Percentiles rank a stretch among this genome's conserved stretches.
Conservation (phyloP, 1,140 invertebrate genomes). For the Apocrypta bakeri region DNA sequence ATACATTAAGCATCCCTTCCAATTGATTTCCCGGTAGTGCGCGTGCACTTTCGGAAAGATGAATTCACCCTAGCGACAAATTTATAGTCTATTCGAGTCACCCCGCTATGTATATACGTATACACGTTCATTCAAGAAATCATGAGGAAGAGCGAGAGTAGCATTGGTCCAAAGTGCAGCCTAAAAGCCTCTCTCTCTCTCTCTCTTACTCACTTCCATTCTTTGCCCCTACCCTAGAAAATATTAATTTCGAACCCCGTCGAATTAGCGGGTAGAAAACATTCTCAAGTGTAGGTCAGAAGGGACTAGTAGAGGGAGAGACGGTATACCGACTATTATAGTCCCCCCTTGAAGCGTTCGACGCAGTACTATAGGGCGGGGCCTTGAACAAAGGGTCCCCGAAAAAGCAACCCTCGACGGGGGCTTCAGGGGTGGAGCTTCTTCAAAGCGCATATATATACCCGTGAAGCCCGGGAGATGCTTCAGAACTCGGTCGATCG, state of each 20-base stretch:
- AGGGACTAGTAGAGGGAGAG: no score
- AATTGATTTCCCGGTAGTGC: no score
- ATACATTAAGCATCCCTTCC: no score
- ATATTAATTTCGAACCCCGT: slow-evolving; percentile 65
- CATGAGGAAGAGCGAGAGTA: no score
- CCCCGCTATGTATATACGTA: neutral
- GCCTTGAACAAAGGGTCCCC: slow-evolving; percentile 64
- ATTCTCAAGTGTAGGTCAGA: slow-evolving; percentile 59
- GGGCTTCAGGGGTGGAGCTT: slow-evolving; percentile 65
- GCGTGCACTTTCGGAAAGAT: neutral
- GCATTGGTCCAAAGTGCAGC: neutral
- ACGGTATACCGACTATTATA: no score
- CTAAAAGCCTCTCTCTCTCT: slow-evolving; percentile 32
- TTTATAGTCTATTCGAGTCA: neutral
- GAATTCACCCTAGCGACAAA: neutral
- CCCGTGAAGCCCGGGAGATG: slow-evolving; percentile 40
- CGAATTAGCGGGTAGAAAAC: slow-evolving; percentile 66
- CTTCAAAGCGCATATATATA: slow-evolving; percentile 58
- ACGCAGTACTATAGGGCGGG: slow-evolving; percentile 41
- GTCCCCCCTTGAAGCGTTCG: neutral
- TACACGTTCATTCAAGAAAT: slow-evolving; percentile 41
- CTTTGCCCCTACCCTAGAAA: slow-evolving; percentile 25
- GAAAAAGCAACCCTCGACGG: slow-evolving; percentile 68
- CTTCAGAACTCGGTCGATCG: slow-evolving; percentile 61
- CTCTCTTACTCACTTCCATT: no score